Percentiles rank a stretch among this genome's conserved stretches.
Evolutionary conservation across 2,797 vertebrate species (phyloP).

Genomic region (Remorina albescens): DNA sequence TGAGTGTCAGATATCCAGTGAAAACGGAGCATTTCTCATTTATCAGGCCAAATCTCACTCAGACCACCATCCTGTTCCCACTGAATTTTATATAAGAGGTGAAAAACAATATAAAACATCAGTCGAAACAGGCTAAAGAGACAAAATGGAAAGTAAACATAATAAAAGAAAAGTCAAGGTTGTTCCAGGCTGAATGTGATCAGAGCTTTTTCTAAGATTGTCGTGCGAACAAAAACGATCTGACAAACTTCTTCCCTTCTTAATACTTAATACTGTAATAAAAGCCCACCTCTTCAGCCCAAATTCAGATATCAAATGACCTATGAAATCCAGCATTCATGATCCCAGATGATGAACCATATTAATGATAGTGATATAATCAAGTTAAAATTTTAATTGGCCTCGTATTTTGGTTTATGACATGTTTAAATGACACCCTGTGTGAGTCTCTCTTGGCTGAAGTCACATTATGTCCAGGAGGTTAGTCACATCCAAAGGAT

Average conservation of each 20-base stretch:
- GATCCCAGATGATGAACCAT: not conserved
- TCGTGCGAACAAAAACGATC: not conserved
- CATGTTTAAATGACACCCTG: no score
- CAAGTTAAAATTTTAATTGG: not conserved
- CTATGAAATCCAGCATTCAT: not conserved
- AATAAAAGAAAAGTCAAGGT: not conserved
- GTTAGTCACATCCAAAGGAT: conserved; percentile 28
- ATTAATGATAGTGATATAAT: not conserved
- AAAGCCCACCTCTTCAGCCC: not conserved
- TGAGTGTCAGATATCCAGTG: conserved; percentile 2
- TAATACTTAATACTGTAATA: no score
- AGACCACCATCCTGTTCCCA: not conserved
- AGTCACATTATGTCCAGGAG: conserved; percentile 14
- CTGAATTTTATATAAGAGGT: not conserved
- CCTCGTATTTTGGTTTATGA: no score
- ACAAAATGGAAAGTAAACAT: not conserved
- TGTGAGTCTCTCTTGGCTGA: no score
- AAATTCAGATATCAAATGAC: not conserved
- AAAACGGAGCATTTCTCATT: not conserved
- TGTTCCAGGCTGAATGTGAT: not conserved
- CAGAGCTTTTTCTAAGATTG: not conserved
- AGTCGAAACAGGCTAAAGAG: not conserved
- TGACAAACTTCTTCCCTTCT: not conserved
- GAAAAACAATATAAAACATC: conserved; percentile 21
- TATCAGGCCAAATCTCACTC: no score